Evolutionary conservation across 2,888 invertebrate genomes (phyloP).

Genomic region (Sclerodermus sp.): DNA sequence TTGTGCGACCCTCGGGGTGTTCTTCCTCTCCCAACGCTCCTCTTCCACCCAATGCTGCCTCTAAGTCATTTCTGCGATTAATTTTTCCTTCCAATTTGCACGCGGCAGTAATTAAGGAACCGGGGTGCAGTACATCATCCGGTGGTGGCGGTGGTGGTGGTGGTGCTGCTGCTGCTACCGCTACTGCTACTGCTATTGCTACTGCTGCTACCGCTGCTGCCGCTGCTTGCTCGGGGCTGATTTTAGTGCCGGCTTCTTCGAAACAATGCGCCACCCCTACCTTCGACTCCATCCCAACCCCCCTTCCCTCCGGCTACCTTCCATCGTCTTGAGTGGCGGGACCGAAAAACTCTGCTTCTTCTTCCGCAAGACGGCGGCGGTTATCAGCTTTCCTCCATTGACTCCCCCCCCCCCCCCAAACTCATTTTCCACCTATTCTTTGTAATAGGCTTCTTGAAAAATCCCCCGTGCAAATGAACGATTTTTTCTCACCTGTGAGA

Average conservation of each 20-base stretch:
- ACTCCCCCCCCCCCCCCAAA: too few species aligned
- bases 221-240: conserved; percentile 22
- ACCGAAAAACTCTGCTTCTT: too few species aligned
- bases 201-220: conserved; percentile 27
- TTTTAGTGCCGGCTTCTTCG: conserved; percentile 36
- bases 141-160: conserved; percentile 23
- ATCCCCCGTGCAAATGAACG: too few species aligned
- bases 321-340: too few species aligned
- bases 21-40: conserved; percentile 50
- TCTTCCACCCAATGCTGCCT: conserved; percentile 30
- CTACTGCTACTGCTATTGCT: too few species aligned
- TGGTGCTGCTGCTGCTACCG: too few species aligned
- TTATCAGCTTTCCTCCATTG: too few species aligned
- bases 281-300: conserved; percentile 18
- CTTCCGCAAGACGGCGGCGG: too few species aligned
- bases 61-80: conserved; percentile 60
- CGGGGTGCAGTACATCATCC: conserved; percentile 51
- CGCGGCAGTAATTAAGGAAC: conserved; percentile 59
- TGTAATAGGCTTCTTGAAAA: too few species aligned
- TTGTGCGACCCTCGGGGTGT: conserved; percentile 52
- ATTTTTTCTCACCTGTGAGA: too few species aligned
- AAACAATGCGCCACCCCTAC: conserved; percentile 48
- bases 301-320: conserved; percentile 2
- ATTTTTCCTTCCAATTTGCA: conserved; percentile 60
- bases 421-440: too few species aligned